Percentiles rank a stretch among this genome's conserved stretches.
Evolutionary conservation across 2,113 vertebrate species (phyloP).

Genomic region (Sylvietta virens): DNA sequence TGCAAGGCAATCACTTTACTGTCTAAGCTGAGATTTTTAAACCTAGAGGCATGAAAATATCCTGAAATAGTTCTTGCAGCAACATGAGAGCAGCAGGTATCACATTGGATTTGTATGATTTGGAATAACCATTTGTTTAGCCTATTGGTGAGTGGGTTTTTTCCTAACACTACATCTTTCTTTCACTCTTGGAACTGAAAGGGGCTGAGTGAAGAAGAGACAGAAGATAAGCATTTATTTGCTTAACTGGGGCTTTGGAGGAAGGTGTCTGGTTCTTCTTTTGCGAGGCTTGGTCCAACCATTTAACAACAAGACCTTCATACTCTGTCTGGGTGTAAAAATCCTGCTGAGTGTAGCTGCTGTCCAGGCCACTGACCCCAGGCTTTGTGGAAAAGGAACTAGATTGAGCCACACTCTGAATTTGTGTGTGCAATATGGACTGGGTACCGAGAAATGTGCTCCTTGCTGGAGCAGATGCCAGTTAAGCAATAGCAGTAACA

Average conservation of each 20-base stretch:
- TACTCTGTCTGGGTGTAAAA: not conserved
- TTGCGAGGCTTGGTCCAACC: not conserved
- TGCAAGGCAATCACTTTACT: not conserved
- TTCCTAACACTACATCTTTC: not conserved
- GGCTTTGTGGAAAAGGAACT: not conserved
- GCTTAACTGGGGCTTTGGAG: not conserved
- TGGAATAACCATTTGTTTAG: not conserved
- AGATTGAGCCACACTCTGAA: not conserved
- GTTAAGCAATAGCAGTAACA: not conserved
- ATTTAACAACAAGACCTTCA: accelerated
- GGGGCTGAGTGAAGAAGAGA: not conserved
- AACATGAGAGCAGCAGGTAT: not conserved
- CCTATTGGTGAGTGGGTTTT: not conserved
- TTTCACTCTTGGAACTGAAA: not conserved
- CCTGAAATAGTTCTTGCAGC: not conserved
- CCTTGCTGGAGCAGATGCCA: not conserved
- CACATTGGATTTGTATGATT: not conserved
- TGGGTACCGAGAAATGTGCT: not conserved
- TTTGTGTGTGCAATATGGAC: not conserved
- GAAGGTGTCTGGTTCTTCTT: not conserved
- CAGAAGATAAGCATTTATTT: not conserved
- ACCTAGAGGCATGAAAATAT: not conserved
- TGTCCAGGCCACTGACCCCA: not conserved
- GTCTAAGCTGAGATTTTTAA: not conserved
- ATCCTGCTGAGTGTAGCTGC: not conserved